Percentiles rank a stretch among this genome's conserved stretches.
Conservation (phyloP, 2,888 invertebrate genomes). For the Notocelia uddmanniana region DNA sequence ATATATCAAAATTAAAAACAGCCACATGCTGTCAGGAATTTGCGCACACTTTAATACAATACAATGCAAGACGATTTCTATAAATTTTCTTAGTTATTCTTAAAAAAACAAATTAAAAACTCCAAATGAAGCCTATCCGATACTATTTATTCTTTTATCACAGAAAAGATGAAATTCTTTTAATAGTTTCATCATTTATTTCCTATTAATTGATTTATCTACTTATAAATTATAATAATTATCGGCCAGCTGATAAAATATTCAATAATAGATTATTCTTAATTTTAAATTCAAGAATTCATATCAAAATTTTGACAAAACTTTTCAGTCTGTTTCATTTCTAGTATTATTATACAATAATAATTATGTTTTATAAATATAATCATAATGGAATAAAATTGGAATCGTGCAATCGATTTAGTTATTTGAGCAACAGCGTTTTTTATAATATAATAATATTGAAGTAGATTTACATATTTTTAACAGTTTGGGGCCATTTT, state of each 20-base stretch:
- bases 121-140: constrained; percentile 57
- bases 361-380: constrained; percentile 33
- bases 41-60: not conserved
- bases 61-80: not conserved
- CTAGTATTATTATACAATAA: constrained; percentile 34
- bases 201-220: constrained; percentile 46
- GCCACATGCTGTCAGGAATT: constrained; percentile 5
- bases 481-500: constrained; percentile 18
- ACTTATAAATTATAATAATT: constrained; percentile 43
- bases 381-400: constrained; percentile 42
- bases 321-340: constrained; percentile 36
- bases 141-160: constrained; percentile 66
- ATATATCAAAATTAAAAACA: constrained; percentile 51
- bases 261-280: constrained; percentile 5
- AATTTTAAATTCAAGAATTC: constrained; percentile 25
- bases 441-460: constrained; percentile 28
- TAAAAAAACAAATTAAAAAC: constrained; percentile 4
- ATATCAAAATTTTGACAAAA: constrained; percentile 32
- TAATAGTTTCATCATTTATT: constrained; percentile 52
- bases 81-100: not conserved
- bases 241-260: constrained; percentile 30
- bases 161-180: constrained; percentile 65
- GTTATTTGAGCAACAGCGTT: constrained; percentile 43
- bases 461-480: constrained; percentile 11
- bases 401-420: constrained; percentile 40